phyloP scores from a whole-genome alignment of 2,888 invertebrate genomes.

The Aphelenchoides bicaudatus region DNA sequence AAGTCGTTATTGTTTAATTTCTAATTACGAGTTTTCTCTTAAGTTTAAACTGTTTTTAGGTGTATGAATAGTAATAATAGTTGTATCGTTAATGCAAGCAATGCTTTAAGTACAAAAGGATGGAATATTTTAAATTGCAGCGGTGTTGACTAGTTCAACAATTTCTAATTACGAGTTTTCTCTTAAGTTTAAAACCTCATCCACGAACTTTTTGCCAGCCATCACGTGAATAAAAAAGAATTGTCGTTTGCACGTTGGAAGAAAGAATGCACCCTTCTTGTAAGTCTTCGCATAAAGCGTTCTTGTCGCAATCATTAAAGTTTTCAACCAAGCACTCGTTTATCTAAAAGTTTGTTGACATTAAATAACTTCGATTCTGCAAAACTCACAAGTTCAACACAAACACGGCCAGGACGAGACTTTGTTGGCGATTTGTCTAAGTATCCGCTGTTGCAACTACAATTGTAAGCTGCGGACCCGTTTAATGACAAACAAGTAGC shows the following conservation, averaged over 20 bases:
- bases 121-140: too few species aligned
- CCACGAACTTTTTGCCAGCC: too few species aligned
- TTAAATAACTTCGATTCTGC: neutral
- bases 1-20: too few species aligned
- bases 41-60: too few species aligned
- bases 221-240: too few species aligned
- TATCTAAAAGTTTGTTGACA: conserved; percentile 25
- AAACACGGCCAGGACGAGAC: conserved; percentile 51
- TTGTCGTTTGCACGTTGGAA: too few species aligned
- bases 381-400: conserved; percentile 43
- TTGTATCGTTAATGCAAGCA: too few species aligned
- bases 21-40: too few species aligned
- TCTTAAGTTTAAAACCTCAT: too few species aligned
- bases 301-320: conserved; percentile 52
- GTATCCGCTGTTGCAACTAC: conserved; percentile 81
- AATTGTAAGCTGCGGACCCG: conserved; percentile 60
- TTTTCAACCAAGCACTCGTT: conserved; percentile 52
- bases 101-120: too few species aligned
- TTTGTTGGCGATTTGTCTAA: conserved; percentile 65
- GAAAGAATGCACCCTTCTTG: conserved; percentile 42
- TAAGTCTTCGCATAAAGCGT: conserved; percentile 26
- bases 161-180: too few species aligned
- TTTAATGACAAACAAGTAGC: conserved; percentile 53
- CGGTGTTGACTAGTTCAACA: neutral
- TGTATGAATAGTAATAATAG: too few species aligned